Conservation (phyloP, 2,113 vertebrate genomes). For the Pelobates fuscus region DNA sequence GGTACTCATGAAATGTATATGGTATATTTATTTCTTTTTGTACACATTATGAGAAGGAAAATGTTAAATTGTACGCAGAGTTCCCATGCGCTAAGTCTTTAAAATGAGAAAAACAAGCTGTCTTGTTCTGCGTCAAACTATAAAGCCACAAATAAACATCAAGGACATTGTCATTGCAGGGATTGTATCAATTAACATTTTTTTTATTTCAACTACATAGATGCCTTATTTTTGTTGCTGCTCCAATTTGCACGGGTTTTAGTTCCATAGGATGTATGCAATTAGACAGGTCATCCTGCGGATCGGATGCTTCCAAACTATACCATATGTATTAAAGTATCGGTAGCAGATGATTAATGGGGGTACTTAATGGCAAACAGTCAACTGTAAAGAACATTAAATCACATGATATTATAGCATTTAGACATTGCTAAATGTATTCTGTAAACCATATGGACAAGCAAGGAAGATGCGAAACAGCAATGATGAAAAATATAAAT, state of each 20-base stretch:
- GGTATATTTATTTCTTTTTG: not conserved
- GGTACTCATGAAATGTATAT: no score
- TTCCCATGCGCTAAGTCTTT: no score
- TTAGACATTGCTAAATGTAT: not conserved
- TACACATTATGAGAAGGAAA: no score
- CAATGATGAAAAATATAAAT: not conserved
- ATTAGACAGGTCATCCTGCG: slow-evolving; percentile 27
- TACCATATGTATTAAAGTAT: slow-evolving; percentile 8
- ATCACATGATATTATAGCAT: not conserved
- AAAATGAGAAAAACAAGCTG: no score
- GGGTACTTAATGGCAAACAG: slow-evolving; percentile 33
- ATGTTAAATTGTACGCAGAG: no score
- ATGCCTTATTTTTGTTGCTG: not conserved
- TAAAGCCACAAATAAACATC: not conserved
- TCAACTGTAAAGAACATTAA: not conserved
- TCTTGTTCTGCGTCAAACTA: no score
- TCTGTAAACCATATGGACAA: not conserved
- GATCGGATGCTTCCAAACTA: not conserved
- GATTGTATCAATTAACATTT: slow-evolving; percentile 7
- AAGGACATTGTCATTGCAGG: slow-evolving; percentile 19
- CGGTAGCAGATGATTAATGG: slow-evolving; percentile 18
- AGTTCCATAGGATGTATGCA: not conserved
- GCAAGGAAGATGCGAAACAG: not conserved
- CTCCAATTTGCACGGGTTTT: slow-evolving; percentile 21
- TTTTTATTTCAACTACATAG: slow-evolving; percentile 3